Base-by-base conservation (phyloP, 2,888 invertebrate species). In the Pecten maximus region DNA sequence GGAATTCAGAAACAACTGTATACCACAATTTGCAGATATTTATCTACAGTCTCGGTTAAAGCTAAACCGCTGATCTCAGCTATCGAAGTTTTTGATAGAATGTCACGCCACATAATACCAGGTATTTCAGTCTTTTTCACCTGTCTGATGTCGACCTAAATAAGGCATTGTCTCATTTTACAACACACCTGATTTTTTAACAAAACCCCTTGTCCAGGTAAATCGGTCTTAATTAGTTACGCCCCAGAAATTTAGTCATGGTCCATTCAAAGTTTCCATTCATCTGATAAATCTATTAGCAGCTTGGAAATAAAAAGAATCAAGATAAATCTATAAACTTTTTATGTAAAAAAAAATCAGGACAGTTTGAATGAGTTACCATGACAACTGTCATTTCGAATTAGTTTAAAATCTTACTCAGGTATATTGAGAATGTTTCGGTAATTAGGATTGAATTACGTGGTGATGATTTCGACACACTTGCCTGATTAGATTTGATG, bases 101-200 rank as follows among this genome's bases (percentile, higher is more conserved):
- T 23, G 74, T 74, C 74, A 74, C 74, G 3, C 0, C 28, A 44
- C 44, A 28, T 35, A 35, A 28, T 12, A 28, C 28, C 8, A 28
- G 8, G 74, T 74, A 74, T 74, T 28, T 35, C 74, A 74, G 35
- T 35, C 74, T 74, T 74, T 74, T 74, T 74, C 74, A 74, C 35
- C 74, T 74, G 74, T 28, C 74, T 74, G 74, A 35, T 12, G 28
- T 74, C 35, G 35, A 35, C 74, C 15, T 74, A 19, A 74, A 35
- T 28, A 12, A 28, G 74, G 35, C 23, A 35, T 74, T 74, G 74
- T 74, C 28, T 28, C 4, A 74, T 0, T 35, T 74, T 35, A 74
- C 74, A 74, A 74, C 74, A 74, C 74, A 74, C 74, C 74, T 74
- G 74, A 74, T 23, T 74, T 60, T 60, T 74, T 28, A 74, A 74